These are phyloP conservation scores for Leptinotarsa lineolata DNA, from an alignment of 1,140 invertebrate genomes.

Conservation along the genomic window DNA sequence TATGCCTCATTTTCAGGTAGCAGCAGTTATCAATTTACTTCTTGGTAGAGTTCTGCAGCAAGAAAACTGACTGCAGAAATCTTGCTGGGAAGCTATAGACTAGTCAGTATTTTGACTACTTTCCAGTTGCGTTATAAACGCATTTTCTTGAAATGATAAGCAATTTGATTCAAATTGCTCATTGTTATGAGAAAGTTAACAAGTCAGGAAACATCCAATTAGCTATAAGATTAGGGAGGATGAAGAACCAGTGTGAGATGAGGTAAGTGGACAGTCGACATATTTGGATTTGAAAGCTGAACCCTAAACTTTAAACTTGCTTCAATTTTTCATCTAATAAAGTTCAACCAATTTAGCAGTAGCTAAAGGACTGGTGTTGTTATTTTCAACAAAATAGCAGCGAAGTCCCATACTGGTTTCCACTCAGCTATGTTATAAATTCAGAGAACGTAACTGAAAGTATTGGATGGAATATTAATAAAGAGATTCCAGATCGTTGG, in stretches of 20 bases:
- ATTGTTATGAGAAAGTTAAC: background rate
- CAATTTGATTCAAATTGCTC: background rate
- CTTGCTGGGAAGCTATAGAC: too few species aligned
- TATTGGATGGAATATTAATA: too few species aligned
- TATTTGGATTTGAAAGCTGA: too few species aligned
- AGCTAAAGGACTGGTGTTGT: too few species aligned
- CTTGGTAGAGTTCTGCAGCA: slow-evolving; percentile 2
- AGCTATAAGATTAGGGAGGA: background rate
- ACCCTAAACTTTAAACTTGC: too few species aligned
- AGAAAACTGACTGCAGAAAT: background rate
- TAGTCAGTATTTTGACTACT: background rate
- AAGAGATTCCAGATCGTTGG: too few species aligned
- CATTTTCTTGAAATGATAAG: background rate
- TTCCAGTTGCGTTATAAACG: background rate
- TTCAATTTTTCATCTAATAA: too few species aligned
- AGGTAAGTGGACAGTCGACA: background rate
- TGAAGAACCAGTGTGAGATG: background rate
- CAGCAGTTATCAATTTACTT: background rate
- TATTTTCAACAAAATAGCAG: too few species aligned
- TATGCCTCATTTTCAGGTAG: background rate
- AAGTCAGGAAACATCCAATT: slow-evolving; percentile 1
- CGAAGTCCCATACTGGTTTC: too few species aligned
- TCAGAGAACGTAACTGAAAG: too few species aligned
- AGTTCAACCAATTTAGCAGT: too few species aligned
- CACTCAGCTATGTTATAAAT: too few species aligned